These are phyloP conservation scores for Cotesia chilonis DNA, from an alignment of 1,140 invertebrate genomes.

Conservation along the genomic window DNA sequence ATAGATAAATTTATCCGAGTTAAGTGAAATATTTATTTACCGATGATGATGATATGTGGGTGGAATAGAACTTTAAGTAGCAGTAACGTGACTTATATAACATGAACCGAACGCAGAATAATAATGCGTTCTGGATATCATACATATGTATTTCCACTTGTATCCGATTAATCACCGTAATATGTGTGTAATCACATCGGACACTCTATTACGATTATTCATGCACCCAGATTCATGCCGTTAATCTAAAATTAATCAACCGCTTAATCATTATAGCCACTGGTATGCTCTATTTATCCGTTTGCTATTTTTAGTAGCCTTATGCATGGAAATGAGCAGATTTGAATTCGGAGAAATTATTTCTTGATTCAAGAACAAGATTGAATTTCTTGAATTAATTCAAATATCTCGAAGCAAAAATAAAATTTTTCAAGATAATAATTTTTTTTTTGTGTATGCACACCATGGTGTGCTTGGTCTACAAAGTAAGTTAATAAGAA, in stretches of 20 bases:
- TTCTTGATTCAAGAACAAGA: too few relatives aligned
- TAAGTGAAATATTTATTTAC: not conserved
- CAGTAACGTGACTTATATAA: conserved; percentile 17
- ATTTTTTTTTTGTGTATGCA: too few relatives aligned
- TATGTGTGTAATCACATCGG: conserved; percentile 53
- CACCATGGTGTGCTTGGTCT: too few relatives aligned
- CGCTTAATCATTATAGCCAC: conserved; percentile 16
- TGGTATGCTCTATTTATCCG: not conserved
- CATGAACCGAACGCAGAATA: too few relatives aligned
- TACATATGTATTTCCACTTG: conserved; percentile 55
- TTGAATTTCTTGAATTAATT: too few relatives aligned
- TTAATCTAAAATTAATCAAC: conserved; percentile 55
- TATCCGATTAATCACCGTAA: conserved; percentile 57
- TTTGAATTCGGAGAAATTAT: too few relatives aligned
- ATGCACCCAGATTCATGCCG: conserved; percentile 48
- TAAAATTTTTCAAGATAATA: too few relatives aligned
- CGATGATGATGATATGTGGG: not conserved
- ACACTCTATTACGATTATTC: conserved; percentile 56
- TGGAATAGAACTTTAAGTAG: conserved; percentile 18
- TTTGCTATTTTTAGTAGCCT: too few relatives aligned
- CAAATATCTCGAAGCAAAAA: too few relatives aligned
- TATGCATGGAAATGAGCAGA: too few relatives aligned
- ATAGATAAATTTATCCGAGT: too few relatives aligned
- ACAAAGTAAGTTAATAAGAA: too few relatives aligned
- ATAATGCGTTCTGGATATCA: conserved; percentile 40